Base-by-base conservation (phyloP, 2,113 vertebrate genomes). In the Callopanchax toddi region DNA sequence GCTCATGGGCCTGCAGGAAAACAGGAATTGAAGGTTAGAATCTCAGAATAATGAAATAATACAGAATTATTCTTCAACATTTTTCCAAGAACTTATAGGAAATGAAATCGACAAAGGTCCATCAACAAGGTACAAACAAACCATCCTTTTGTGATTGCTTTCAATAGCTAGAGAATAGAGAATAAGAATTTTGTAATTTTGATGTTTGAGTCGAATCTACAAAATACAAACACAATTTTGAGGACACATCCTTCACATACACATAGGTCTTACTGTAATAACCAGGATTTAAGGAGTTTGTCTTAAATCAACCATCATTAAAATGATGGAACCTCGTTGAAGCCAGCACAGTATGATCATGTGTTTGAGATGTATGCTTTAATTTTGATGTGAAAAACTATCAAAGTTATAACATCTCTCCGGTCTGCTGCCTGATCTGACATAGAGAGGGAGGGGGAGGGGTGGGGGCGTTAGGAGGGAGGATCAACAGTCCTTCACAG, bases 1-100 rank as follows among this genome's bases (percentile, higher is more conserved):
- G 78, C 65, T 90, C 56, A 87, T 76, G 58, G 90, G 84, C 68
- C 93, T 94, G 80, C 13, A 64, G 78, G 11, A 76, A 18, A 84
- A 26, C 82, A 9, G 39, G 9, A 67, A 13, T 3, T 51, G 11
- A 1, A 29, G 9, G 39, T 67, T 4, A 86, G 37, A 44, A 32
- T n/a, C n/a, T n/a, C 3, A 25, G 5, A 2, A 10, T 8, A 3
- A 2, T 23, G 21, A n/a, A 25, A 18, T n/a, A n/a, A n/a, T n/a
- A n/a, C n/a, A n/a, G n/a, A n/a, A n/a, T n/a, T n/a, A 34, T 16
- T 16, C 13, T 22, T 6, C 5, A n/a, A n/a, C 46, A 36, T 5
- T 4, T 5, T 22, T 34, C n/a, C n/a, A n/a, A n/a, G n/a, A n/a
- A 46, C 20, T 60, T 1, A 5, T 5, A 9, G n/a, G 34, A 51